A percentile compares a stretch with the other conserved stretches of the same genome.
Conservation (phyloP, 2,113 vertebrate genomes). For the Aldabrachelys gigantea region DNA sequence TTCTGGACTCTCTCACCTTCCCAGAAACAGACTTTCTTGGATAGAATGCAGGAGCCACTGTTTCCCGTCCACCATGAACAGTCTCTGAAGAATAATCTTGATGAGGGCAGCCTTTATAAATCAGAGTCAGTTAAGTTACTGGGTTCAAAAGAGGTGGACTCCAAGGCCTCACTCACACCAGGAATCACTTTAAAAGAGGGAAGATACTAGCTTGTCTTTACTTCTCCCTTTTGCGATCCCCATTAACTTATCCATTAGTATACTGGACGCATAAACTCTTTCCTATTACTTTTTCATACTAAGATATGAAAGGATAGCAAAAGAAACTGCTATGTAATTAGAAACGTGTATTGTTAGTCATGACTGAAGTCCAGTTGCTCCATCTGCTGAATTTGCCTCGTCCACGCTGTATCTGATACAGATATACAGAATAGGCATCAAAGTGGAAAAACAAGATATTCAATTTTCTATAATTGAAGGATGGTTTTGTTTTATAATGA, state of each 20-base stretch:
- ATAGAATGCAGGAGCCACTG: background rate
- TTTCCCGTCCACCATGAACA: too few species aligned
- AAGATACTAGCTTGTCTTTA: background rate
- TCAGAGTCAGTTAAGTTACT: background rate
- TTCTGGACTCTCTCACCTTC: too few species aligned
- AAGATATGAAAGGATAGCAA: background rate
- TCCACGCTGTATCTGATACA: slow-evolving; percentile 23
- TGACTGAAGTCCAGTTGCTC: slow-evolving; percentile 37
- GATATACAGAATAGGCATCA: slow-evolving; percentile 30
- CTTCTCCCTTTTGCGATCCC: background rate
- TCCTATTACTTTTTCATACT: too few species aligned
- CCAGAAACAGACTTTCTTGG: background rate
- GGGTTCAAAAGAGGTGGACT: background rate
- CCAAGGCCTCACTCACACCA: background rate
- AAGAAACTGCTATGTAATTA: background rate
- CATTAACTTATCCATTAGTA: background rate
- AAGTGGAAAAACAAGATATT: slow-evolving; percentile 50
- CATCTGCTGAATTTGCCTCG: background rate
- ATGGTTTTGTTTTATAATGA: slow-evolving; percentile 69
- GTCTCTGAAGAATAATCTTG: background rate
- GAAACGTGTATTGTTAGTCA: background rate
- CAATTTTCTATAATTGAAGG: slow-evolving; percentile 52
- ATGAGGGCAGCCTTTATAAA: background rate
- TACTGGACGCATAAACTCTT: background rate
- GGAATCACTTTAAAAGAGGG: background rate